phyloP scores from a whole-genome alignment of 92 coral and sea anemone genomes.

The Epizoanthus ramosus region DNA sequence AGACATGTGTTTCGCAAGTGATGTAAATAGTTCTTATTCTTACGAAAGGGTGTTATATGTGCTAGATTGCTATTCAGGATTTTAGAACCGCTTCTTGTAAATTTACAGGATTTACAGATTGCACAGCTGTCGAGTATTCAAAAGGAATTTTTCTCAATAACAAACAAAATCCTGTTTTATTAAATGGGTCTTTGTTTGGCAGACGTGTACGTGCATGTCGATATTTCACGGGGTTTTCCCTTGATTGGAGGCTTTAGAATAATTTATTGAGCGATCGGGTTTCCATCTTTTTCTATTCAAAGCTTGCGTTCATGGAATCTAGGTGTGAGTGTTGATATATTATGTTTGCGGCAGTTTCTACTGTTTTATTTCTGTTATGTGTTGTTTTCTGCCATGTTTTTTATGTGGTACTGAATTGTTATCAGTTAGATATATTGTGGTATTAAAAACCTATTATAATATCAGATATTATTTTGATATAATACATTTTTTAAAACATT shows the following conservation, averaged over 20 bases:
- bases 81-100: background rate
- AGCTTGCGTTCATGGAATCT: background rate
- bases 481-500: too few species aligned
- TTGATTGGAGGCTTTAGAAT: background rate
- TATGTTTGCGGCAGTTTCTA: too few species aligned
- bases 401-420: too few species aligned
- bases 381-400: too few species aligned
- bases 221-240: slow-evolving; percentile 25
- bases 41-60: slow-evolving; percentile 22
- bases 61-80: background rate
- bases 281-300: background rate
- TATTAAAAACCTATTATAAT: too few species aligned
- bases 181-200: slow-evolving; percentile 13
- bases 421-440: too few species aligned
- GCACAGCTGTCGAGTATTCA: slow-evolving; percentile 5
- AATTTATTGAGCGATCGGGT: background rate
- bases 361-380: too few species aligned
- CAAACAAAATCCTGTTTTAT: background rate
- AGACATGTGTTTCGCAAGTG: slow-evolving; percentile 56
- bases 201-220: background rate
- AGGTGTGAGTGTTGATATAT: too few species aligned
- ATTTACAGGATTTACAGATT: slow-evolving; percentile 3
- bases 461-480: too few species aligned
- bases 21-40: slow-evolving; percentile 3
- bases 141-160: background rate